Evolutionary conservation across 2,888 invertebrate genomes (phyloP).

Genomic region (Leistus spinibarbis): DNA sequence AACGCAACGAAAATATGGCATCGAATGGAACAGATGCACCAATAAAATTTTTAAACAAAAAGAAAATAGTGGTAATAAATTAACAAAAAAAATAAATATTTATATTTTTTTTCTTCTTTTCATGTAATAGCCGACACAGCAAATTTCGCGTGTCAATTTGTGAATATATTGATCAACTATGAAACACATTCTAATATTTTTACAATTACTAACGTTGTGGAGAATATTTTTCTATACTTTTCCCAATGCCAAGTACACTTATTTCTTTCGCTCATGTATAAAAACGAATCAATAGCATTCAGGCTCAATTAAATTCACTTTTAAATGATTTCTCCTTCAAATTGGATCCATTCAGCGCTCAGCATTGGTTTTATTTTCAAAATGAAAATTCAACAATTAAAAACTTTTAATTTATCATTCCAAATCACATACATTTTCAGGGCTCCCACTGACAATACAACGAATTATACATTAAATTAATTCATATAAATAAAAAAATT

Average conservation of each 20-base stretch:
- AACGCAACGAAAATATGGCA: neutral
- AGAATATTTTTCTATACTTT: neutral
- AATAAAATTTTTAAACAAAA: conserved; percentile 32
- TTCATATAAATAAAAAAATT: neutral
- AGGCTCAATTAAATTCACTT: neutral
- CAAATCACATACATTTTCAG: neutral
- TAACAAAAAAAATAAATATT: conserved; percentile 5
- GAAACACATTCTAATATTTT: neutral
- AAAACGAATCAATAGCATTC: neutral
- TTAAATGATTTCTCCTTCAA: neutral
- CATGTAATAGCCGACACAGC: neutral
- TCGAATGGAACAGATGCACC: conserved; percentile 15
- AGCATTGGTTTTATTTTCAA: neutral
- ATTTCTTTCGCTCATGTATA: neutral
- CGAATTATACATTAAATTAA: neutral
- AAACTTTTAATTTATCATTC: neutral
- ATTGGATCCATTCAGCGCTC: neutral
- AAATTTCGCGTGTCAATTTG: neutral
- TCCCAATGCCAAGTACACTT: neutral
- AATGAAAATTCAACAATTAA: neutral
- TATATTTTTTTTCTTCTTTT: too few species aligned
- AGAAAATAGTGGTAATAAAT: conserved; percentile 2
- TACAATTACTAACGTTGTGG: neutral
- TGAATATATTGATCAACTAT: neutral
- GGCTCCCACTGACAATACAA: neutral